Evolutionary conservation across 1,140 invertebrate species (phyloP).

Genomic region (Physella acuta): DNA sequence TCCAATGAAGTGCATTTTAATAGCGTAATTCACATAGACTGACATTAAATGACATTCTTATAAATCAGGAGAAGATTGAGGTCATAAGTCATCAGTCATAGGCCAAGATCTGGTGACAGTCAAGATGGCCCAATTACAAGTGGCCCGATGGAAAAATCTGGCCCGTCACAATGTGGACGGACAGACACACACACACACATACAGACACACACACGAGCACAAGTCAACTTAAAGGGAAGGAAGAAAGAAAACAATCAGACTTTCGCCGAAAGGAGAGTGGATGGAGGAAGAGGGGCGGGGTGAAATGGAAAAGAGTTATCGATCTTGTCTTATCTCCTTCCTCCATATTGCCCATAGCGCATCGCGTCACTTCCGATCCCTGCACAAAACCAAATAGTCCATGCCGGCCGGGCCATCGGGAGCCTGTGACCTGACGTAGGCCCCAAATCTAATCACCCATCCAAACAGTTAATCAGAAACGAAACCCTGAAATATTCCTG

Average conservation of each 20-base stretch:
- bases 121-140: too few species aligned
- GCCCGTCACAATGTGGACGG: too few species aligned
- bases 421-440: neutral
- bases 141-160: too few species aligned
- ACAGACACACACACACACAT: too few species aligned
- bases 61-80: too few species aligned
- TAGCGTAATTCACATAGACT: too few species aligned
- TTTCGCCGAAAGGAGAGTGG: neutral
- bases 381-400: slow-evolving; percentile 13
- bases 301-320: slow-evolving; percentile 1
- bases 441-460: slow-evolving; percentile 19
- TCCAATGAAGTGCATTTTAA: too few species aligned
- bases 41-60: too few species aligned
- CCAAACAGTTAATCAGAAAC: slow-evolving; percentile 13
- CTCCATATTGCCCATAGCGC: slow-evolving; percentile 21
- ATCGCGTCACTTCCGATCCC: slow-evolving; percentile 8
- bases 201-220: too few species aligned
- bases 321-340: slow-evolving; percentile 18
- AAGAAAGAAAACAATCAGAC: neutral
- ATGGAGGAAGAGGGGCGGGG: neutral
- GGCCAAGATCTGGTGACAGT: too few species aligned
- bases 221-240: too few species aligned
- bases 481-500: neutral
- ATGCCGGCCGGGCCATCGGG: slow-evolving; percentile 8
- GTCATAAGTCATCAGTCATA: too few species aligned